Conservation (phyloP, 2,797 vertebrate species). For the Miichthys miiuy region DNA sequence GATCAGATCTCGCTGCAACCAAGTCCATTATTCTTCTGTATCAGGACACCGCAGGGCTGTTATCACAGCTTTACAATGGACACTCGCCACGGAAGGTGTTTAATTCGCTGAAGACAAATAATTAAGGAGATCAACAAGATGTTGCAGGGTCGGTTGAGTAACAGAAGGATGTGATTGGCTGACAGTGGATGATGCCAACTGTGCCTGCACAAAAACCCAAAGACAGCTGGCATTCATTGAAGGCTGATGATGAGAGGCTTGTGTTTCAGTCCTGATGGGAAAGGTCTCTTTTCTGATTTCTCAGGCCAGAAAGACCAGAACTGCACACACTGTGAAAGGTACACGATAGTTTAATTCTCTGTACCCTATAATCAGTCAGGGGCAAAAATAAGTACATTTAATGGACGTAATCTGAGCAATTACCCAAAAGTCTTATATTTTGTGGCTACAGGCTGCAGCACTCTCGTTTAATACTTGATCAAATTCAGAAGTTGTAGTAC, state of each 20-base stretch:
- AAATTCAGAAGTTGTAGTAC: too few relatives aligned
- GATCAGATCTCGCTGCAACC: constrained; percentile 20
- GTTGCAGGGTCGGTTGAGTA: not conserved
- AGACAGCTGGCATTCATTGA: not conserved
- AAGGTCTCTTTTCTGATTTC: not conserved
- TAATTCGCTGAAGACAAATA: constrained; percentile 22
- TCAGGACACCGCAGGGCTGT: constrained; percentile 22
- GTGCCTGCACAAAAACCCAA: not conserved
- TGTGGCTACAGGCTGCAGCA: too few relatives aligned
- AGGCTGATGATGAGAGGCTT: not conserved
- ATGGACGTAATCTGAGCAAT: not conserved
- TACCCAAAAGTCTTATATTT: too few relatives aligned
- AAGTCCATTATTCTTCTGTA: constrained; percentile 26
- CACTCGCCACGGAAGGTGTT: constrained; percentile 22
- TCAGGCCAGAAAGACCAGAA: not conserved
- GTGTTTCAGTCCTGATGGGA: not conserved
- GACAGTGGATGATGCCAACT: not conserved
- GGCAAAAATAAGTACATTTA: too few relatives aligned
- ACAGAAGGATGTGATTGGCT: constrained; percentile 8
- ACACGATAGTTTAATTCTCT: too few relatives aligned
- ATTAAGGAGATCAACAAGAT: constrained; percentile 31
- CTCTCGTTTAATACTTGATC: too few relatives aligned
- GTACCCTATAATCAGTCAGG: too few relatives aligned
- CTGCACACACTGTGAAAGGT: not conserved
- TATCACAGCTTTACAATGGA: constrained; percentile 20